Base-by-base conservation (phyloP, 2,888 invertebrate genomes). In the Diarsia brunnea region DNA sequence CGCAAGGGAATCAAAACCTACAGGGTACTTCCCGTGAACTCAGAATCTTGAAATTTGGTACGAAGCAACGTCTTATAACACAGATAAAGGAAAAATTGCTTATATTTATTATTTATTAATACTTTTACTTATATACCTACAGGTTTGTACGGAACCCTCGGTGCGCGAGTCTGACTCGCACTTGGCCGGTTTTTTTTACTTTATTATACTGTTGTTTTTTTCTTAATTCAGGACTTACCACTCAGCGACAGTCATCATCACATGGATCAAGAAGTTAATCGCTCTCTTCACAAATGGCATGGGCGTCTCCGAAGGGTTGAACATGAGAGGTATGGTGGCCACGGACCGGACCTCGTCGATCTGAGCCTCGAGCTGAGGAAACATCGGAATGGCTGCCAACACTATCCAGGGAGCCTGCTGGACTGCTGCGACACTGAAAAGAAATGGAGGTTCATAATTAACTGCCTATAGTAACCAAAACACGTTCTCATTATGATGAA, bases 381-480 rank as follows among this genome's bases (percentile, higher is more conserved):
- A 89, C 75, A 93, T 76, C 0, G 86, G 85, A 0, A 89, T 86
- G 0, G 92, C 91, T 55, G 88, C 89, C 1, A 94, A 84, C 1
- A 93, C 10, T 2, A 95, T 92, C 95, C 95, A 95, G 0, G 95
- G 95, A 0, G 84, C 93, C 70, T 91, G 89, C 49, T 91, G 93
- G 1, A 94, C 83, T 0, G 93, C 94, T 12, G 94, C 94, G 58
- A 88, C 90, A 0, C 95, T 95, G 87, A 0, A 74, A 70, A 67
- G 8, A 8, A 27, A 27, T 58, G 27, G 55, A 55, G 24, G 24
- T 14, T 14, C 14, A 14, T 55, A 5, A 55, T 55, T 55, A 53
- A 53, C 11, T 51, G 21, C 21, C 1, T n/a, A n/a, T 51, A 11
- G 3, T 4, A 4, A 11, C 11, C 53, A 53, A n/a, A 53, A 53